Base-by-base conservation (phyloP, 2,888 invertebrate species). In the Ctena decussata region DNA sequence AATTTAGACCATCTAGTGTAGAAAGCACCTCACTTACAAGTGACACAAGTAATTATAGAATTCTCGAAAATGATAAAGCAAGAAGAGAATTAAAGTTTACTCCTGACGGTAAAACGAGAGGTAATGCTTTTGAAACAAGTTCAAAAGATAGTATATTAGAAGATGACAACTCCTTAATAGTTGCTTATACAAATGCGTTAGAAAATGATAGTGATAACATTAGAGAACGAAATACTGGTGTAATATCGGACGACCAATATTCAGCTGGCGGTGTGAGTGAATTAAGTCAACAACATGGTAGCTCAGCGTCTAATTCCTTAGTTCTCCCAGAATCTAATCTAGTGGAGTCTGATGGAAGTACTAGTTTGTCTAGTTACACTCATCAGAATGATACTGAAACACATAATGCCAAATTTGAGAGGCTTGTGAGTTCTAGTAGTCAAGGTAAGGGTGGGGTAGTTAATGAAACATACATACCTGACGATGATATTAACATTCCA, bases 261-360 rank as follows among this genome's bases (percentile, higher is more conserved):
- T 88, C 88, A 80, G 88, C 88, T 41, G 85, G 85, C 84, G 86
- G 85, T 77, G 82, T 27, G 18, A 75, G 39, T 72, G 72, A 72
- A 39, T 2, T 32, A 11, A 72, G 72, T 44, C 39, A 72, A 21
- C 72, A 35, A 24, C 65, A 35, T 5, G 65, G 35, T 6, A 65
- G 65, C 18, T 65, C 65, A 11, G 35, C 18, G 8, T n/a, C 65
- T 3, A 65, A 65, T 35, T 65, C 65, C 11, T 35, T 35, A 21
- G 65, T 65, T 32, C 21, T 65, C 1, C 35, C 65, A 8, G 65
- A 65, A 35, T 60, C 24, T 60, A 30, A 30, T 8, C 30, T 27
- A 5, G 5, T n/a, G 18, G 60, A 60, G 30, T 65, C 65, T 11
- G 65, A 65, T 21, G 65, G 65, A 1, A 65, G 21, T 65, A 21